Base-by-base conservation (phyloP, 2,113 vertebrate genomes). In the Dipodomys spectabilis region DNA sequence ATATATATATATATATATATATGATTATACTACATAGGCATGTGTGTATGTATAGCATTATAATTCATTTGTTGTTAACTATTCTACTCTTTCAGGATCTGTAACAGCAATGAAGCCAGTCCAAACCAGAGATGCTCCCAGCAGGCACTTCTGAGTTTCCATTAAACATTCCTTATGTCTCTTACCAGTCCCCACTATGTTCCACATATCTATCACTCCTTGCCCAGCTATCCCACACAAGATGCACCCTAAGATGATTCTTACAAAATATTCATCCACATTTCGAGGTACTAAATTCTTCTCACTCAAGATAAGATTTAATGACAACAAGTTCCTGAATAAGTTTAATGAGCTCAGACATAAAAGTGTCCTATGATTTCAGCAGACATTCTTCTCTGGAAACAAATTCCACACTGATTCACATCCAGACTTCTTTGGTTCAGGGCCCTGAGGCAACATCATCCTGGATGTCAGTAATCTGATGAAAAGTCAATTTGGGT, bases 261-360 rank as follows among this genome's bases (percentile, higher is more conserved):
- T 87, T 71, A 96, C 95, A 57, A 89, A 89, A 96, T 73, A 95
- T 95, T 96, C 79, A 95, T 91, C 86, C 90, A 83, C 86, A 64
- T 92, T 96, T 96, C 90, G 77, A 88, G 87, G 88, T 84, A 84
- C 88, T 82, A 96, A 89, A 93, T 95, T 88, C 68, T 94, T 93
- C 88, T 94, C 62, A 86, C 96, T 92, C 77, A 93, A 95, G 72
- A 94, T 83, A 93, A 95, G 83, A 95, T 92, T 95, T 91, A 96
- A 82, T 57, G 92, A 60, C 69, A 84, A 78, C 35, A 88, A 25
- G 95, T 86, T 73, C 32, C 86, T 1, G 0, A 72, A 95, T 35
- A 95, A 95, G 80, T 89, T 57, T 94, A 95, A 88, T 89, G 20
- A 91, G 49, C 68, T 92, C 30, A 69, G 27, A 75, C 89, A 53